phyloP scores from a whole-genome alignment of 2,113 vertebrate species.

The Solea solea region DNA sequence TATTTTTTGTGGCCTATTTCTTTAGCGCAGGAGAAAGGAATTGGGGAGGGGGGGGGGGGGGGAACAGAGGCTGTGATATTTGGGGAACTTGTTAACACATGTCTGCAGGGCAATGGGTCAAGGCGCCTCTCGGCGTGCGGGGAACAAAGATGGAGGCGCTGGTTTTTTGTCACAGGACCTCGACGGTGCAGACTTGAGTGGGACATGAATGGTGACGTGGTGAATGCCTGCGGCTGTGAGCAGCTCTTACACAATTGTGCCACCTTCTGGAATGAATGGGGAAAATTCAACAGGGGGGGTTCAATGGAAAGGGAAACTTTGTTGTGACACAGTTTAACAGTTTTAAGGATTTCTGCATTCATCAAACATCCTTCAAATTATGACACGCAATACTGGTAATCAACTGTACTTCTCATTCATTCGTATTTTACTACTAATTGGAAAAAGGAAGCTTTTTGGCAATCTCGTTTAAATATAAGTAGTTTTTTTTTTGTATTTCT shows the following conservation, averaged over 20 bases:
- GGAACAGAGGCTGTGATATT: slow-evolving; percentile 35
- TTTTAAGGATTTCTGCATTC: too few relatives aligned
- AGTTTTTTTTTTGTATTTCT: too few relatives aligned
- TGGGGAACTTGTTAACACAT: slow-evolving; percentile 43
- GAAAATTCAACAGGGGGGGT: slow-evolving; percentile 12
- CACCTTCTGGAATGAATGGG: slow-evolving; percentile 76
- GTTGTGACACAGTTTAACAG: not conserved
- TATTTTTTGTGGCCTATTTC: slow-evolving; percentile 1
- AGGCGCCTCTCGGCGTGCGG: slow-evolving; percentile 51
- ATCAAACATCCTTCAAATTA: too few relatives aligned
- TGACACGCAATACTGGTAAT: too few relatives aligned
- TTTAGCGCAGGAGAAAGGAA: not conserved
- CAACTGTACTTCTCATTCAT: too few relatives aligned
- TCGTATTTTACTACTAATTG: too few relatives aligned
- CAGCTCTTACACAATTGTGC: slow-evolving; percentile 78
- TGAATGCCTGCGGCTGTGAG: slow-evolving; percentile 33
- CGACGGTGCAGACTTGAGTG: slow-evolving; percentile 8
- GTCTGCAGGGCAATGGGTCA: slow-evolving; percentile 49
- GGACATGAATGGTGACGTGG: slow-evolving; percentile 7
- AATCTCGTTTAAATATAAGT: too few relatives aligned
- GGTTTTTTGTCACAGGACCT: slow-evolving; percentile 44
- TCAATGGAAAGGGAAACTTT: slow-evolving; percentile 14
- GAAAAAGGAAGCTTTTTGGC: too few relatives aligned
- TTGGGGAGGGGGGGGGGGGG: not conserved
- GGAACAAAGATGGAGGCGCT: slow-evolving; percentile 43